Conservation (phyloP, 2,113 vertebrate species). For the Promerops cafer region DNA sequence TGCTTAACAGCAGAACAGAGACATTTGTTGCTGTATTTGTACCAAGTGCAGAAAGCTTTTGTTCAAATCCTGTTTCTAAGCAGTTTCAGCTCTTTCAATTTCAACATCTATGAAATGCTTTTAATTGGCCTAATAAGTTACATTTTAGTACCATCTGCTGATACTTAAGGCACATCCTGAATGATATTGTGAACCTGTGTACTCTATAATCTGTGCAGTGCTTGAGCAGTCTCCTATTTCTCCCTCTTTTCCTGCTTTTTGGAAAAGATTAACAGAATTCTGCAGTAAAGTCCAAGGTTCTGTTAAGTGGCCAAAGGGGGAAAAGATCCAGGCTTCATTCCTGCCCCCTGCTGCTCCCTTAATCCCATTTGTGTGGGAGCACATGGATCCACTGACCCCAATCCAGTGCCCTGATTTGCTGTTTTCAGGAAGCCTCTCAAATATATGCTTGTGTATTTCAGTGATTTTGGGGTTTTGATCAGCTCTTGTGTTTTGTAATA, state of each 20-base stretch:
- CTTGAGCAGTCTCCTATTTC: neutral
- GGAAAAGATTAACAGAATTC: constrained; percentile 7
- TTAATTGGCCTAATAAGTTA: neutral
- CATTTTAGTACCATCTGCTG: neutral
- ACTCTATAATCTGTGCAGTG: neutral
- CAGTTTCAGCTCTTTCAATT: neutral
- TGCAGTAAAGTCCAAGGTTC: neutral
- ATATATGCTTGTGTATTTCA: neutral
- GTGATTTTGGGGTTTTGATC: neutral
- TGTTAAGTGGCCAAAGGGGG: neutral
- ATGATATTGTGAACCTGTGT: neutral
- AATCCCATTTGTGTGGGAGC: neutral
- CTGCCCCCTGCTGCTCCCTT: neutral
- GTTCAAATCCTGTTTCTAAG: neutral
- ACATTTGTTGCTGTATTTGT: neutral
- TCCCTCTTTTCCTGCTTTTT: neutral
- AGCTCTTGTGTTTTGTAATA: neutral
- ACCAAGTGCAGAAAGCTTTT: neutral
- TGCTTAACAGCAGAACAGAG: neutral
- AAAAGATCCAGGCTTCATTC: neutral
- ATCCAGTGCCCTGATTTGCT: neutral
- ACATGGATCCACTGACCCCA: neutral
- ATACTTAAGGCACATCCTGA: neutral
- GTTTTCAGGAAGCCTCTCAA: neutral
- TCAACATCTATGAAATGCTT: neutral